Evolutionary conservation across 92 coral and sea anemone genomes (phyloP).

Genomic region (Plumapathes pennacea): DNA sequence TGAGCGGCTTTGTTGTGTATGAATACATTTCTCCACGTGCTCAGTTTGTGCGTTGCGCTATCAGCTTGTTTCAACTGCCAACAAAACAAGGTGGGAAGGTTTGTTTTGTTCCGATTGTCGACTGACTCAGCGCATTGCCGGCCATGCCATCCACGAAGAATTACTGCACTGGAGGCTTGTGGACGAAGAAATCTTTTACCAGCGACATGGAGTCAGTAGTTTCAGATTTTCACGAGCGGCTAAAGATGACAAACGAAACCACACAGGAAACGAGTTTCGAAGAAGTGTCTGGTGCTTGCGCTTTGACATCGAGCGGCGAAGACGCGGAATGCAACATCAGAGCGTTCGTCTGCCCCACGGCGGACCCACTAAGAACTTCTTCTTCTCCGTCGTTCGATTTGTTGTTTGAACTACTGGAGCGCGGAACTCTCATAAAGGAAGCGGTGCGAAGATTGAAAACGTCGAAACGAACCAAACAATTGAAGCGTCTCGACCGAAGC

Average conservation of each 20-base stretch:
- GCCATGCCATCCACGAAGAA: slow-evolving; percentile 64
- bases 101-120: slow-evolving; percentile 3
- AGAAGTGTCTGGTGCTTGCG: slow-evolving; percentile 10
- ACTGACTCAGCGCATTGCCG: not conserved
- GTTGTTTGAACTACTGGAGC: slow-evolving; percentile 69
- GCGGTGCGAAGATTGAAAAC: slow-evolving; percentile 74
- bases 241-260: slow-evolving; percentile 63
- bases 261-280: slow-evolving; percentile 11
- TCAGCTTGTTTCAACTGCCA: slow-evolving; percentile 44
- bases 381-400: slow-evolving; percentile 66
- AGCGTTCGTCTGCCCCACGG: slow-evolving; percentile 75
- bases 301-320: slow-evolving; percentile 19
- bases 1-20: slow-evolving; percentile 55
- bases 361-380: slow-evolving; percentile 76
- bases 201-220: slow-evolving; percentile 74
- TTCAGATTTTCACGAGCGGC: slow-evolving; percentile 78
- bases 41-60: slow-evolving; percentile 56
- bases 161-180: slow-evolving; percentile 62
- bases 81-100: slow-evolving; percentile 23
- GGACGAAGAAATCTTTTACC: slow-evolving; percentile 55
- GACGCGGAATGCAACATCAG: slow-evolving; percentile 37
- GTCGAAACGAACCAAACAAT: slow-evolving; percentile 64
- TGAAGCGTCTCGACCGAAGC: slow-evolving; percentile 76
- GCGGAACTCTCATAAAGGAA: slow-evolving; percentile 78
- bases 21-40: slow-evolving; percentile 77